These are phyloP conservation scores for Ardeotis arabs DNA, from an alignment of 2,113 vertebrate genomes.

Conservation along the genomic window DNA sequence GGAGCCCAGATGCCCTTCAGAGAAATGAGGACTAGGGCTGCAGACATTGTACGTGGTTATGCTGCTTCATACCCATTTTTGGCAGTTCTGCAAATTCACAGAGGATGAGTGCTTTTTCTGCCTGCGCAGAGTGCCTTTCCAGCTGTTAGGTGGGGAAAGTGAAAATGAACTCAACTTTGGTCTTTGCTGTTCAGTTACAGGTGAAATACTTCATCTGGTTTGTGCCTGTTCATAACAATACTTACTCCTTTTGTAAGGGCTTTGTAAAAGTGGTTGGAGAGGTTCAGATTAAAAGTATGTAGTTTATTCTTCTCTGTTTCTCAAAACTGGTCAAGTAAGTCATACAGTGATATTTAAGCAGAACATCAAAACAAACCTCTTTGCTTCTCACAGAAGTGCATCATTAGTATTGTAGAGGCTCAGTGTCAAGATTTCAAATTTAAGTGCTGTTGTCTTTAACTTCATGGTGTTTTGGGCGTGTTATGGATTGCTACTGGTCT, in stretches of 20 bases:
- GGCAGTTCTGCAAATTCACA: not conserved
- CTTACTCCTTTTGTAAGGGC: not conserved
- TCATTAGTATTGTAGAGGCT: not conserved
- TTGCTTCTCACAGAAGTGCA: not conserved
- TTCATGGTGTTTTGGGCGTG: not conserved
- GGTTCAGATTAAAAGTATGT: not conserved
- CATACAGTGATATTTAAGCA: not conserved
- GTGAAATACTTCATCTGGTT: not conserved
- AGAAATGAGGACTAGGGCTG: not conserved
- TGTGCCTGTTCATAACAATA: not conserved
- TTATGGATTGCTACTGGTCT: not conserved
- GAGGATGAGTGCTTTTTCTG: not conserved
- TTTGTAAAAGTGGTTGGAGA: not conserved
- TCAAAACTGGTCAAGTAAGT: not conserved
- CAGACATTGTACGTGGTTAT: not conserved
- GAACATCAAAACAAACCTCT: not conserved
- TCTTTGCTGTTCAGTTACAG: not conserved
- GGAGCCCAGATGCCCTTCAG: not conserved
- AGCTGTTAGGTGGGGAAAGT: not conserved
- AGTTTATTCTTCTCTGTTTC: not conserved
- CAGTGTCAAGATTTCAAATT: not conserved
- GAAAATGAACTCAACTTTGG: not conserved
- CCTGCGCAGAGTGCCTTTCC: not conserved
- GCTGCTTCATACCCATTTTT: not conserved
- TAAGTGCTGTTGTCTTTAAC: not conserved